phyloP scores from a whole-genome alignment of 1,140 invertebrate species.

The Drosophila pseudoobscura region DNA sequence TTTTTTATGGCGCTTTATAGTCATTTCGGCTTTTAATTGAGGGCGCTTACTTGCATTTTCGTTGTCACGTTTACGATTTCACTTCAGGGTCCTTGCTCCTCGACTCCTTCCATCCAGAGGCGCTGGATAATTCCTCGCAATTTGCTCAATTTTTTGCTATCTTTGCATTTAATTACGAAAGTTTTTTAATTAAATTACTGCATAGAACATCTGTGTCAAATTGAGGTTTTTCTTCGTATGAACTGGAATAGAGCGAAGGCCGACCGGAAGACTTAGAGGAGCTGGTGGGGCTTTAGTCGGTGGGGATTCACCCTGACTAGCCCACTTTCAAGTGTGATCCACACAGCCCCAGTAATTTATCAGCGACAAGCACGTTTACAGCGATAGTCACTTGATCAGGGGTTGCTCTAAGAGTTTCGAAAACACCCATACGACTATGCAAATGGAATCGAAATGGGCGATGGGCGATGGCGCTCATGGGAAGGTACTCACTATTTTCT shows the following conservation, averaged over 20 bases:
- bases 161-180: constrained; percentile 80
- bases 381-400: too few relatives aligned
- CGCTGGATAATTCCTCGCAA: constrained; percentile 32
- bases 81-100: constrained; percentile 13
- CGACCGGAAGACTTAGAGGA: constrained; percentile 3
- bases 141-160: constrained; percentile 42
- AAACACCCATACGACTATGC: too few relatives aligned
- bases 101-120: constrained; percentile 5
- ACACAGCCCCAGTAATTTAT: too few relatives aligned
- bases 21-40: constrained; percentile 77
- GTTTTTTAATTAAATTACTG: constrained; percentile 81
- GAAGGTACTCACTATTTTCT: too few relatives aligned
- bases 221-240: constrained; percentile 48
- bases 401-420: too few relatives aligned
- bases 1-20: constrained; percentile 68
- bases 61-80: constrained; percentile 73
- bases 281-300: background rate
- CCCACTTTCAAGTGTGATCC: too few relatives aligned
- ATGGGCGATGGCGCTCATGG: background rate
- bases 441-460: too few relatives aligned
- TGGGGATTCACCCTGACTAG: constrained; percentile 14
- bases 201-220: constrained; percentile 75
- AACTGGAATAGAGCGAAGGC: constrained; percentile 43
- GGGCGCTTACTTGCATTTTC: constrained; percentile 77
- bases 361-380: too few relatives aligned